These are phyloP conservation scores for Odontesthes bonariensis DNA, from an alignment of 2,113 vertebrate species.

Conservation along the genomic window DNA sequence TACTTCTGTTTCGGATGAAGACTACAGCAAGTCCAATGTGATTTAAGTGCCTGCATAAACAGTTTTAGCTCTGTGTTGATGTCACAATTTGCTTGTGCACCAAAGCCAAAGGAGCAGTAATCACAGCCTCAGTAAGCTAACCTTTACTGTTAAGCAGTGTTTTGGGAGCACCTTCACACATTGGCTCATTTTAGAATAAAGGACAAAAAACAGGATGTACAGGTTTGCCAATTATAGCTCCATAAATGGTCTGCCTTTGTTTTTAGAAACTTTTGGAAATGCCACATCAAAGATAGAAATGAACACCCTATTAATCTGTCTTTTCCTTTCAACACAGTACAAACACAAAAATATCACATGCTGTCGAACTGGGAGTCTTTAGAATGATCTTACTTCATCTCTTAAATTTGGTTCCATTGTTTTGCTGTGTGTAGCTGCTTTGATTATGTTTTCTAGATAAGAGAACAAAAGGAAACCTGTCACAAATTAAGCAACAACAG, in stretches of 20 bases:
- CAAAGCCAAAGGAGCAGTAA: no score
- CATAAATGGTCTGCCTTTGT: background rate
- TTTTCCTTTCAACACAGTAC: slow-evolving; percentile 6
- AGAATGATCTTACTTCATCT: background rate
- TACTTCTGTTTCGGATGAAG: no score
- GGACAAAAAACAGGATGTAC: background rate
- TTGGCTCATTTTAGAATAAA: background rate
- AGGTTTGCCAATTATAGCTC: background rate
- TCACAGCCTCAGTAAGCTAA: no score
- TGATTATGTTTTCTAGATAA: slow-evolving; percentile 61
- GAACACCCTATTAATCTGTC: slow-evolving; percentile 16
- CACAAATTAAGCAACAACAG: slow-evolving; percentile 81
- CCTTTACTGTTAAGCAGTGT: background rate
- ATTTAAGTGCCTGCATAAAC: no score
- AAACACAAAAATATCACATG: background rate
- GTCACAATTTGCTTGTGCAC: no score
- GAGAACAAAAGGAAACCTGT: slow-evolving; percentile 77
- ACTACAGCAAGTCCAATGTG: no score
- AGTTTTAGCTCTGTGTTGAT: no score
- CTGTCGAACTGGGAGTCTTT: slow-evolving; percentile 1
- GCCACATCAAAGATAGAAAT: slow-evolving; percentile 28
- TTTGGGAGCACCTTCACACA: background rate
- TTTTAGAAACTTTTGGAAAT: slow-evolving; percentile 5
- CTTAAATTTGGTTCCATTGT: slow-evolving; percentile 39
- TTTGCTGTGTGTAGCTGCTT: slow-evolving; percentile 38